A percentile compares a stretch with the other conserved stretches of the same genome.
These are phyloP conservation scores for Spicauda simplicius DNA, from an alignment of 2,888 invertebrate genomes.

Conservation along the genomic window DNA sequence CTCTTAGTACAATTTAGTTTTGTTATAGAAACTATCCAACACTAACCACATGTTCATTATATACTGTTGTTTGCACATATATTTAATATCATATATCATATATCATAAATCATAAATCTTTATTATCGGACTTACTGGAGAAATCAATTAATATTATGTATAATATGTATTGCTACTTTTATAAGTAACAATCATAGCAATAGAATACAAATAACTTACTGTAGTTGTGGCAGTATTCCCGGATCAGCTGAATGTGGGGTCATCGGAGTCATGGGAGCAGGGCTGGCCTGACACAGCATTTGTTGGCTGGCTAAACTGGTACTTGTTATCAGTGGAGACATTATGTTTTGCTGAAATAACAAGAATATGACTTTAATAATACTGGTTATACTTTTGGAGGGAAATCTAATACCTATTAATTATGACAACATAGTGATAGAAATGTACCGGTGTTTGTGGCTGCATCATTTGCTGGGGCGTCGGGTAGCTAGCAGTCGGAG, in stretches of 20 bases:
- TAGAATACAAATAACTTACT: conserved; percentile 83
- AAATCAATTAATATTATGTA: too few relatives aligned
- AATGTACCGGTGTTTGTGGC: conserved; percentile 93
- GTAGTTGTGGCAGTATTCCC: conserved; percentile 96
- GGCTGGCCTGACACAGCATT: conserved; percentile 87
- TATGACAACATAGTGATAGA: neutral
- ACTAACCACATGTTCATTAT: too few relatives aligned
- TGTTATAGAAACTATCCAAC: too few relatives aligned
- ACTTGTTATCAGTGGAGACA: conserved; percentile 91
- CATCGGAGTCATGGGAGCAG: conserved; percentile 94
- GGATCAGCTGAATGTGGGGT: conserved; percentile 97
- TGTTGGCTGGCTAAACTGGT: conserved; percentile 85
- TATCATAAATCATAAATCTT: too few relatives aligned
- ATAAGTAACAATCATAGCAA: too few relatives aligned
- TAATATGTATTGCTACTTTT: too few relatives aligned
- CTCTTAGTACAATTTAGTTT: too few relatives aligned
- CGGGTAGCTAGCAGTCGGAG: conserved; percentile 89
- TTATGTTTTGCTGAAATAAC: conserved; percentile 90
- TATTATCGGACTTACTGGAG: too few relatives aligned
- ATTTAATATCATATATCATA: too few relatives aligned
- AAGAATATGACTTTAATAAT: neutral
- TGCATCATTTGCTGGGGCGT: conserved; percentile 95
- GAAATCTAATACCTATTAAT: neutral
- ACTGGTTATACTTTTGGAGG: neutral
- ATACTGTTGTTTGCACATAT: too few relatives aligned